These are phyloP conservation scores for Stenopsyche tienmushanensis DNA, from an alignment of 1,140 invertebrate species.

Conservation along the genomic window DNA sequence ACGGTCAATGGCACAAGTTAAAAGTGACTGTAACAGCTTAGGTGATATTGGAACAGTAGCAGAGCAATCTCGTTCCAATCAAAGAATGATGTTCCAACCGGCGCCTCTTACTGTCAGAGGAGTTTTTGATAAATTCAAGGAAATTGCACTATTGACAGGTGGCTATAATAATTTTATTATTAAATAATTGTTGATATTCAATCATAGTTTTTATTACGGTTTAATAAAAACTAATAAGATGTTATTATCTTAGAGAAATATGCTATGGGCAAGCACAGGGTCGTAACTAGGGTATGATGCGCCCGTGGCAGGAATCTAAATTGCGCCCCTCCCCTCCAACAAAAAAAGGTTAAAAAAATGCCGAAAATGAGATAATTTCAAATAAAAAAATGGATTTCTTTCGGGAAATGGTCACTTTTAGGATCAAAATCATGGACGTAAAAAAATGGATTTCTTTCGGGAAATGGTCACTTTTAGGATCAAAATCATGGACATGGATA, in stretches of 20 bases:
- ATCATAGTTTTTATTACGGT: neutral
- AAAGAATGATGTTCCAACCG: conserved; percentile 84
- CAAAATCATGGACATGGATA: too few species aligned
- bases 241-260: neutral
- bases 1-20: conserved; percentile 81
- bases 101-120: conserved; percentile 64
- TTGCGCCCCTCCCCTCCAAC: too few species aligned
- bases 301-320: too few species aligned
- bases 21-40: conserved; percentile 72
- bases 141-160: conserved; percentile 88
- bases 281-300: too few species aligned
- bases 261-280: too few species aligned
- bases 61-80: conserved; percentile 84
- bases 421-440: too few species aligned
- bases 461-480: too few species aligned
- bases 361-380: too few species aligned
- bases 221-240: neutral
- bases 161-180: conserved; percentile 40
- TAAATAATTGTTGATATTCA: neutral
- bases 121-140: conserved; percentile 86
- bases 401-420: too few species aligned
- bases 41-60: conserved; percentile 95
- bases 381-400: too few species aligned
- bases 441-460: too few species aligned
- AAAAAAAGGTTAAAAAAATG: too few species aligned